Evolutionary conservation across 2,113 vertebrate genomes (phyloP).

Genomic region (Trematomus loennbergii): DNA sequence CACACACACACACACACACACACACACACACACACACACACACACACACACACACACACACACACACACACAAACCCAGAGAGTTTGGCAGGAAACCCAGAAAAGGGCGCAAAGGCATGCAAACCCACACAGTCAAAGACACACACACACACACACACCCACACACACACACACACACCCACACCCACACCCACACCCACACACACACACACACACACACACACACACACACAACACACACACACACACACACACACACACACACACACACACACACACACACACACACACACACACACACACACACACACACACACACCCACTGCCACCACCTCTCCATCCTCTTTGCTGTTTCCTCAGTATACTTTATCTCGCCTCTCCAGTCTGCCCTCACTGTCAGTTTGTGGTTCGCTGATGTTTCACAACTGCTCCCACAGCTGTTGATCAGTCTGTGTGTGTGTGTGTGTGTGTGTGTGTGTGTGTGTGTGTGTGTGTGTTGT

Average conservation of each 20-base stretch:
- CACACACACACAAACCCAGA: slow-evolving; percentile 10
- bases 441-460: slow-evolving; percentile 44
- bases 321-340: slow-evolving; percentile 31
- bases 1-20: slow-evolving; percentile 12
- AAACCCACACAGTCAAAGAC: no score
- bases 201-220: neutral
- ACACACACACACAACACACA: neutral
- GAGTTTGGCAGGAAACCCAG: no score
- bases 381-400: slow-evolving; percentile 76
- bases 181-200: slow-evolving; percentile 13
- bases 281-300: slow-evolving; percentile 14
- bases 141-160: neutral
- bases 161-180: slow-evolving; percentile 8
- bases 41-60: slow-evolving; percentile 8
- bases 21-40: slow-evolving; percentile 6
- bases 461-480: slow-evolving; percentile 2
- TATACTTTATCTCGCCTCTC: slow-evolving; percentile 67
- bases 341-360: slow-evolving; percentile 59
- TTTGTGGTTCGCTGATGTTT: slow-evolving; percentile 78
- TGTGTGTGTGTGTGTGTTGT: neutral
- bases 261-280: slow-evolving; percentile 10
- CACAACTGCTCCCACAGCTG: slow-evolving; percentile 73
- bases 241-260: neutral
- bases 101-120: no score
- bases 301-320: slow-evolving; percentile 14